These are phyloP conservation scores for Lacanobia wlatinum DNA, from an alignment of 2,888 invertebrate species.

Conservation along the genomic window DNA sequence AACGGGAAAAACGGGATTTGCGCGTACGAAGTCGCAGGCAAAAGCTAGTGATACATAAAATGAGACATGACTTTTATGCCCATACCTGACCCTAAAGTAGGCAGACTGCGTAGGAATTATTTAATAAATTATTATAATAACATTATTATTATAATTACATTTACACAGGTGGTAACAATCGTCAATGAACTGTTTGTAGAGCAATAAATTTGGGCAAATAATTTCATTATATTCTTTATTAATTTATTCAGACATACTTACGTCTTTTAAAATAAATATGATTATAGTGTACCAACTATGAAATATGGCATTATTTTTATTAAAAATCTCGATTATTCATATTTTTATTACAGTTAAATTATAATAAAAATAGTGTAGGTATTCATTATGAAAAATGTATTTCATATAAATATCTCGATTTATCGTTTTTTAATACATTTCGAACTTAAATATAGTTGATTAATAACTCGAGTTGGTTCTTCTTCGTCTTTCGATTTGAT, in stretches of 20 bases:
- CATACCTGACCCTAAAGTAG: not conserved
- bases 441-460: no score
- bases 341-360: not conserved
- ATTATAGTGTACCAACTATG: not conserved
- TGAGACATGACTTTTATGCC: no score
- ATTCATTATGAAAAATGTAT: no score
- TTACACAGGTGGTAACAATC: constrained; percentile 20
- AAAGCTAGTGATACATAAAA: no score
- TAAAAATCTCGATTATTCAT: not conserved
- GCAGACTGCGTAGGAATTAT: not conserved
- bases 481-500: no score
- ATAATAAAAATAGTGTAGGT: no score
- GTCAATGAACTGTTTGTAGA: constrained; percentile 15
- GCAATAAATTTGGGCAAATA: not conserved
- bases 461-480: no score
- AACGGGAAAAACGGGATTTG: no score
- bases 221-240: not conserved
- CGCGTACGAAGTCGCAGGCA: no score
- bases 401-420: no score
- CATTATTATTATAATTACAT: not conserved
- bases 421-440: no score
- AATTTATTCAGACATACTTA: not conserved
- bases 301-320: not conserved
- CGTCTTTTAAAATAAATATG: not conserved
- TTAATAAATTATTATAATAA: not conserved